phyloP scores from a whole-genome alignment of 2,113 vertebrate genomes.

The Hirundichthys speculiger region DNA sequence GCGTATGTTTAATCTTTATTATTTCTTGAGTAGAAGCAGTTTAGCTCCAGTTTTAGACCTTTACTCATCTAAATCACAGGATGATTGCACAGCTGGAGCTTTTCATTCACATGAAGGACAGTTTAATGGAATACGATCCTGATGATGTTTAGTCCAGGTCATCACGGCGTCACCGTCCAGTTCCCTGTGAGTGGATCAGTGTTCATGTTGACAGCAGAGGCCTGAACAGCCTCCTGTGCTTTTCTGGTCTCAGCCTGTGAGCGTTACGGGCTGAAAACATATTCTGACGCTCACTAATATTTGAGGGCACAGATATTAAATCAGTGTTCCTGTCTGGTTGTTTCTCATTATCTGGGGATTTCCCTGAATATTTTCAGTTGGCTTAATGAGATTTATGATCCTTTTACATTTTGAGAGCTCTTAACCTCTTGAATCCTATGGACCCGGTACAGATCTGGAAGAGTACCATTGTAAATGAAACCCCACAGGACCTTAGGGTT shows the following conservation, averaged over 20 bases:
- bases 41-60: too few species aligned
- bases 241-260: slow-evolving; percentile 44
- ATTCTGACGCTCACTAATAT: slow-evolving; percentile 6
- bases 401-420: too few species aligned
- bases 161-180: slow-evolving; percentile 7
- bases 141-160: neutral
- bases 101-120: neutral
- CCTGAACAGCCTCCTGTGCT: slow-evolving; percentile 24
- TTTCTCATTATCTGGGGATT: slow-evolving; percentile 18
- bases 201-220: too few species aligned
- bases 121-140: slow-evolving; percentile 5
- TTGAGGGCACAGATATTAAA: slow-evolving; percentile 1
- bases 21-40: neutral
- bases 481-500: too few species aligned
- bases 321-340: neutral
- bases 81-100: neutral
- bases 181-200: slow-evolving; percentile 15
- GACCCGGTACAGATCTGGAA: too few species aligned
- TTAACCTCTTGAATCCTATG: too few species aligned
- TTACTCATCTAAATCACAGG: neutral
- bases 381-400: slow-evolving; percentile 13
- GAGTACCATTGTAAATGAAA: too few species aligned
- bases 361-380: slow-evolving; percentile 9
- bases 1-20: too few species aligned
- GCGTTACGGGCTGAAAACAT: too few species aligned